phyloP scores from a whole-genome alignment of 2,888 invertebrate genomes.

The Cryptus viduatorius region DNA sequence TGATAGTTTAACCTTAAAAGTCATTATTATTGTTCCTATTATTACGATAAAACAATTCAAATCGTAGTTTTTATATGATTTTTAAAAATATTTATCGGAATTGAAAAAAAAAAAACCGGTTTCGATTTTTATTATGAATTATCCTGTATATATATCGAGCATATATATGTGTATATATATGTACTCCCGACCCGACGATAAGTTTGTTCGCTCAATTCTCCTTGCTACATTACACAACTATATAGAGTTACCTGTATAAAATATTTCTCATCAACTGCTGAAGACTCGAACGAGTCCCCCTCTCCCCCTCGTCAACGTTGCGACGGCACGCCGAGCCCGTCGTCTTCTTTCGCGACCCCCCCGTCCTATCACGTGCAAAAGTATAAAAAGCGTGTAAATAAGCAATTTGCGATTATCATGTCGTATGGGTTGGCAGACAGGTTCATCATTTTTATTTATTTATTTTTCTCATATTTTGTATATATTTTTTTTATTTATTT shows the following conservation, averaged over 20 bases:
- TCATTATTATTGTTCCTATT: too few relatives aligned
- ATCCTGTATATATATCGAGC: too few relatives aligned
- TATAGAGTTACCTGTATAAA: background rate
- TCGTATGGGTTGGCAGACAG: conserved; percentile 37
- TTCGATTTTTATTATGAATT: too few relatives aligned
- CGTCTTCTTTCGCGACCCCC: background rate
- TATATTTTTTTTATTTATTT: background rate
- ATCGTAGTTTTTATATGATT: too few relatives aligned
- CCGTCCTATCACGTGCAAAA: background rate
- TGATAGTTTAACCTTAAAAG: too few relatives aligned
- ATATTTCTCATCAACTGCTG: conserved; percentile 51
- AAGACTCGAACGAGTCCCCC: background rate
- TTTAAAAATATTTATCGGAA: too few relatives aligned
- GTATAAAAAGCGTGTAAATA: conserved; percentile 38
- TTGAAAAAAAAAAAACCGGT: too few relatives aligned
- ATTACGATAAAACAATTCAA: too few relatives aligned
- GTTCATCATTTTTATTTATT: conserved; percentile 29
- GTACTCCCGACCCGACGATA: background rate
- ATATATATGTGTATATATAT: too few relatives aligned
- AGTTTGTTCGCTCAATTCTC: conserved; percentile 42
- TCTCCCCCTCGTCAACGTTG: background rate
- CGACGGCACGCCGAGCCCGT: background rate
- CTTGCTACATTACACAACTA: background rate
- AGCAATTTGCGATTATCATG: conserved; percentile 50
- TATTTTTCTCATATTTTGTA: background rate